Base-by-base conservation (phyloP, 2,888 invertebrate genomes). In the Drosophila suboccidentalis region DNA sequence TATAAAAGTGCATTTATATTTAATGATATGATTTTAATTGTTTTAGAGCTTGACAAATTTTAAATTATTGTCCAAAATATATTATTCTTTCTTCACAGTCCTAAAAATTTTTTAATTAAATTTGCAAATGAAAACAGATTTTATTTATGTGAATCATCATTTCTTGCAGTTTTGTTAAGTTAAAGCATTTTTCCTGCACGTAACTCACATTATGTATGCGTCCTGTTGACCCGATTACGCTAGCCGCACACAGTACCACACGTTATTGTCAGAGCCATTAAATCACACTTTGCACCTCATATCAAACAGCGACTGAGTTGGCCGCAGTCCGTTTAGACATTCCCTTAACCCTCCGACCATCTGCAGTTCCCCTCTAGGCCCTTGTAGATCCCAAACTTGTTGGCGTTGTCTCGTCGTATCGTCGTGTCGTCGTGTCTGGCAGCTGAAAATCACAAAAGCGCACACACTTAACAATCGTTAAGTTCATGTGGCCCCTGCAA, bases 391-490 rank as follows among this genome's bases (percentile, higher is more conserved):
- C 29, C 22, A 13, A 19, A n/a, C 19, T 22, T 57, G 41, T 39
- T 36, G 61, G 41, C 60, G 51, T 44, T 17, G 57, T 36, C n/a
- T 49, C 34, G 34, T 49, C 39, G 34, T 36, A 13, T 38, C 26
- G 44, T 64, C 55, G 59, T 22, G 13, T 38, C 19, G 44, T 64
- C 55, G 62, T 64, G 59, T 71, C 61, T 67, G 76, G 64, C 67
- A 63, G 70, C 65, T 74, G 65, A 63, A 80, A 82, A 75, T 71
- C 80, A 75, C 62, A 69, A 82, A 78, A 74, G 61, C 65, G 67
- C 75, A 75, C 80, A 79, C 80, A 80, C 80, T 79, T 82, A 82
- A 80, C 80, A 82, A 82, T 80, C 80, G 83, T 80, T 73, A 80
- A 75, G 80, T 84, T 75, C 72, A 71, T 47, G 62, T 70, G 64